phyloP scores from a whole-genome alignment of 2,797 vertebrate genomes.

The Dallia pectoralis region DNA sequence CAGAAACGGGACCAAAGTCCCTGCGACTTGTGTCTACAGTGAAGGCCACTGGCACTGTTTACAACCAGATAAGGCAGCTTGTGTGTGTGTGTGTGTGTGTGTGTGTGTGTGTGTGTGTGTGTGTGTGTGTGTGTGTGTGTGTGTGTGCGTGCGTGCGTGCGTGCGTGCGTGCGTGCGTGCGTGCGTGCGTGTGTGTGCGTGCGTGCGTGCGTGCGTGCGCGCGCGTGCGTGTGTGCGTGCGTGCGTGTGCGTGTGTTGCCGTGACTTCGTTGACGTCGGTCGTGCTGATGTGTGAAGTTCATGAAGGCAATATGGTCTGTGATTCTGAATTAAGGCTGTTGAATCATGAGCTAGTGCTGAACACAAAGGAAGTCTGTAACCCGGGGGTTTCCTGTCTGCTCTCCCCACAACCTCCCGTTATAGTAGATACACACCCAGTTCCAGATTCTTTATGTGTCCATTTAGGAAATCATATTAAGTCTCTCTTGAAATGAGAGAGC shows the following conservation, averaged over 20 bases:
- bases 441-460: no score
- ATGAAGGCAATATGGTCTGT: constrained; percentile 1
- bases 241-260: neutral
- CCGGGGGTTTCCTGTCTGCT: neutral
- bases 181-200: constrained; percentile 43
- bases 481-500: neutral
- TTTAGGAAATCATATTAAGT: no score
- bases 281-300: constrained; percentile 15
- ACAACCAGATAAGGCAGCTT: constrained; percentile 25
- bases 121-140: constrained; percentile 20
- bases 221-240: neutral
- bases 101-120: constrained; percentile 30
- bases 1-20: constrained; percentile 18
- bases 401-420: no score
- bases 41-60: constrained; percentile 20
- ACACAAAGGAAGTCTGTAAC: neutral
- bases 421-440: no score
- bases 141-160: constrained; percentile 17
- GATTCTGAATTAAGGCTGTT: constrained; percentile 5
- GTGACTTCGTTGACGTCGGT: constrained; percentile 9
- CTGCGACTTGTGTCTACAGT: constrained; percentile 30
- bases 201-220: constrained; percentile 26
- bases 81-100: constrained; percentile 11
- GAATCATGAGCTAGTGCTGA: neutral
- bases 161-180: constrained; percentile 5